A percentile compares a stretch with the other conserved stretches of the same genome.
phyloP scores from a whole-genome alignment of 2,888 invertebrate species.

The Chromoteleia sp. region DNA sequence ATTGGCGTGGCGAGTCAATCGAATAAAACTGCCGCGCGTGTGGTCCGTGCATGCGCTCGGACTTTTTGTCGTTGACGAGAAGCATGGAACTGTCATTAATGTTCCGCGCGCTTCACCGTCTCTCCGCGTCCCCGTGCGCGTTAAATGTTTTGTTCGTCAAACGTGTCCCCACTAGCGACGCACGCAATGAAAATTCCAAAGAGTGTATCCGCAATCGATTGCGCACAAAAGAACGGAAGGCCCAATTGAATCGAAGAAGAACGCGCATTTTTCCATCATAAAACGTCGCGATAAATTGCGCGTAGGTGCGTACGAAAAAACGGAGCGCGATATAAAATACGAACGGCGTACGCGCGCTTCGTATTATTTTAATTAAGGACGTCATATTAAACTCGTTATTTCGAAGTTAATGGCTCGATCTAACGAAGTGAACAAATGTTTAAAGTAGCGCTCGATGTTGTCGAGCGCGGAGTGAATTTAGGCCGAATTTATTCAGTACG shows the following conservation, averaged over 20 bases:
- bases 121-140: conserved; percentile 33
- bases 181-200: conserved; percentile 60
- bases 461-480: conserved; percentile 27
- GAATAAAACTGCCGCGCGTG: conserved; percentile 46
- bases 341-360: conserved; percentile 9
- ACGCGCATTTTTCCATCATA: conserved; percentile 26
- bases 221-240: conserved; percentile 40
- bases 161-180: conserved; percentile 44
- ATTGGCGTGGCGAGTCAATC: conserved; percentile 34
- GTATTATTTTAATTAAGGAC: conserved; percentile 44
- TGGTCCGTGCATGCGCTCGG: conserved; percentile 47
- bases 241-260: conserved; percentile 24
- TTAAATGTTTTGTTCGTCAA: conserved; percentile 68
- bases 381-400: conserved; percentile 34
- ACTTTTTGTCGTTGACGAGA: conserved; percentile 50
- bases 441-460: conserved; percentile 38
- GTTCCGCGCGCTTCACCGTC: conserved; percentile 50
- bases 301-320: not conserved
- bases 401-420: conserved; percentile 40
- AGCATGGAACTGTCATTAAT: conserved; percentile 57
- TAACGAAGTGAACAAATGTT: conserved; percentile 56
- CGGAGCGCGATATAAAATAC: not conserved
- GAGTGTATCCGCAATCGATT: conserved; percentile 52
- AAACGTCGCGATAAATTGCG: not conserved
- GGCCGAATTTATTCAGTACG: conserved; percentile 27